Evolutionary conservation across 2,888 invertebrate genomes (phyloP).

Genomic region (Tetragonisca angustula): DNA sequence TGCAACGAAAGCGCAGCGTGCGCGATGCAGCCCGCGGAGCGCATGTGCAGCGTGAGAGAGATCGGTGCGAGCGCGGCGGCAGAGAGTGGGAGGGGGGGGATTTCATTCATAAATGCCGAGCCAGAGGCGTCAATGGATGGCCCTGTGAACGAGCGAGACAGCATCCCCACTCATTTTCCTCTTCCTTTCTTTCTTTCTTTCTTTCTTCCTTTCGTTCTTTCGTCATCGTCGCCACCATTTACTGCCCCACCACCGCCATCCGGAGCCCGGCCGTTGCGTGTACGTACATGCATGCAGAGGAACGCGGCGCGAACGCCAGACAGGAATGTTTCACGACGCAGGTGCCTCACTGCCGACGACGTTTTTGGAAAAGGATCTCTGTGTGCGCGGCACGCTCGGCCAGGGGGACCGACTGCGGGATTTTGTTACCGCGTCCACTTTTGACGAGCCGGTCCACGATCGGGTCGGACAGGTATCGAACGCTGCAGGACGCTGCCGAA

Average conservation of each 20-base stretch:
- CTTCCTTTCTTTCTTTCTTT: constrained; percentile 35
- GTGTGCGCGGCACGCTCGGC: background rate
- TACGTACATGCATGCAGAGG: constrained; percentile 9
- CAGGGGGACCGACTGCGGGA: background rate
- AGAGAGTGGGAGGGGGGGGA: constrained; percentile 43
- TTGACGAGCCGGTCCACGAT: background rate
- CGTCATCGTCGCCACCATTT: constrained; percentile 43
- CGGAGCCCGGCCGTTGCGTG: background rate
- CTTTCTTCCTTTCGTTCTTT: constrained; percentile 10
- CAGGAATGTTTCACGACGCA: constrained; percentile 61
- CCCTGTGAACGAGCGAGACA: constrained; percentile 75
- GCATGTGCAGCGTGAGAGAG: constrained; percentile 53
- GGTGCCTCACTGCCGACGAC: constrained; percentile 46
- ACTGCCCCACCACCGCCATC: constrained; percentile 6
- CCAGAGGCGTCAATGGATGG: constrained; percentile 82
- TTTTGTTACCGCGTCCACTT: constrained; percentile 34
- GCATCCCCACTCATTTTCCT: constrained; percentile 60
- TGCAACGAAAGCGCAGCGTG: constrained; percentile 24
- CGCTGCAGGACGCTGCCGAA: background rate
- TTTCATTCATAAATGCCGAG: constrained; percentile 81
- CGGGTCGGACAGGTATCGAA: constrained; percentile 40
- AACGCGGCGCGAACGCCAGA: constrained; percentile 29
- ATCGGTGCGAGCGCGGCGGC: constrained; percentile 36
- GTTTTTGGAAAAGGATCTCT: constrained; percentile 48
- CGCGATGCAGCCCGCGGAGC: constrained; percentile 24